These are phyloP conservation scores for Lapara coniferarum DNA, from an alignment of 2,888 invertebrate species.

Conservation along the genomic window DNA sequence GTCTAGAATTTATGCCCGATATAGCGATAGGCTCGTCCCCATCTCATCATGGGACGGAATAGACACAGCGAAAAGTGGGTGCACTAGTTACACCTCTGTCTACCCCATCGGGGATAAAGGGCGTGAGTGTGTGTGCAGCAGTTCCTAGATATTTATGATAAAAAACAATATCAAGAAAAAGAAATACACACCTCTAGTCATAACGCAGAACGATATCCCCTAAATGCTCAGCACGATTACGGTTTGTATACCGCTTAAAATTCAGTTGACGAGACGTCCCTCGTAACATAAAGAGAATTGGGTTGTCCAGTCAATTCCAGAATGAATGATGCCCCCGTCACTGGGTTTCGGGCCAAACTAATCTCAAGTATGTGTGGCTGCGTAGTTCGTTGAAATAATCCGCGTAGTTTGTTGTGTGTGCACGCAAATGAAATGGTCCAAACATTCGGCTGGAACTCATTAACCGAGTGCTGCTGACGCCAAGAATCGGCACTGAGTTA, in stretches of 20 bases:
- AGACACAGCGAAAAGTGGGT: no score
- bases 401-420: conserved; percentile 62
- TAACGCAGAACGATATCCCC: conserved; percentile 5
- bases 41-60: no score
- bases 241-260: conserved; percentile 34
- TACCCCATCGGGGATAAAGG: no score
- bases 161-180: not conserved
- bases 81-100: no score
- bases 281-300: conserved; percentile 41
- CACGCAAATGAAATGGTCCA: conserved; percentile 62
- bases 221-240: conserved; percentile 38
- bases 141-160: not conserved
- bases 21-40: no score
- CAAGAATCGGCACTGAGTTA: conserved; percentile 50
- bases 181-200: conserved; percentile 2
- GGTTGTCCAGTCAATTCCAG: conserved; percentile 34
- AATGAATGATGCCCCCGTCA: conserved; percentile 38
- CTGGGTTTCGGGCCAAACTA: conserved; percentile 43
- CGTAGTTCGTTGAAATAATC: conserved; percentile 61
- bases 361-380: conserved; percentile 64
- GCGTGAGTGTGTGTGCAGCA: no score
- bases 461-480: conserved; percentile 56
- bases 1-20: no score
- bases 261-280: conserved; percentile 38
- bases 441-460: conserved; percentile 60